Conservation (phyloP, 2,797 vertebrate species). For the Gymnoscopelus microlampas region DNA sequence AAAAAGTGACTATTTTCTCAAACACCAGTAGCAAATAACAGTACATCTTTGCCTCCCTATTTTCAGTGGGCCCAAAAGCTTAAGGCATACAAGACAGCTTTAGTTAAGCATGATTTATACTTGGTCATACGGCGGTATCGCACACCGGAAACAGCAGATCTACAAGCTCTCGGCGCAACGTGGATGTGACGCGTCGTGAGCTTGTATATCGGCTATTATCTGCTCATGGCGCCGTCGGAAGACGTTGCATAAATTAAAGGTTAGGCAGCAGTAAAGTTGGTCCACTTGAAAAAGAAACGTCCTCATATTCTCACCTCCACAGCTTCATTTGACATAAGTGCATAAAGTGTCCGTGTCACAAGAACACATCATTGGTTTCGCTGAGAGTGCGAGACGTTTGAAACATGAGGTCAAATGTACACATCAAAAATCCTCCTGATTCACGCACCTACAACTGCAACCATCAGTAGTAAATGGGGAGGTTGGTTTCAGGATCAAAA, state of each 20-base stretch:
- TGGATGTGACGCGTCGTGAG: no score
- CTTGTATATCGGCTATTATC: no score
- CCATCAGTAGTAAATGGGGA: neutral
- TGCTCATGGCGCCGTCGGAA: no score
- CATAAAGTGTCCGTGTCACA: neutral
- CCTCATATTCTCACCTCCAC: neutral
- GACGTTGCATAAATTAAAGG: no score
- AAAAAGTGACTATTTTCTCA: constrained; percentile 4
- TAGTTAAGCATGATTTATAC: no score
- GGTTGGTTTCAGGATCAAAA: neutral
- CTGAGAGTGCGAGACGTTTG: neutral
- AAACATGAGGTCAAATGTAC: neutral
- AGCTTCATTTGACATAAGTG: neutral
- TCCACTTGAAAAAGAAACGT: neutral
- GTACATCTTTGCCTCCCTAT: neutral
- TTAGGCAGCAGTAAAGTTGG: neutral
- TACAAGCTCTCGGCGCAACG: no score
- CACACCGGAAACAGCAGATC: no score
- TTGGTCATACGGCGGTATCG: no score
- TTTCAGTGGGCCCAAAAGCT: constrained; percentile 3
- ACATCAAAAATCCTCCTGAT: neutral
- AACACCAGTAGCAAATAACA: constrained; percentile 8
- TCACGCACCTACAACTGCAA: neutral
- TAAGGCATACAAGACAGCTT: constrained; percentile 6
- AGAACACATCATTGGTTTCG: neutral